Evolutionary conservation across 1,140 invertebrate genomes (phyloP).

Genomic region (Tribolium castaneum): DNA sequence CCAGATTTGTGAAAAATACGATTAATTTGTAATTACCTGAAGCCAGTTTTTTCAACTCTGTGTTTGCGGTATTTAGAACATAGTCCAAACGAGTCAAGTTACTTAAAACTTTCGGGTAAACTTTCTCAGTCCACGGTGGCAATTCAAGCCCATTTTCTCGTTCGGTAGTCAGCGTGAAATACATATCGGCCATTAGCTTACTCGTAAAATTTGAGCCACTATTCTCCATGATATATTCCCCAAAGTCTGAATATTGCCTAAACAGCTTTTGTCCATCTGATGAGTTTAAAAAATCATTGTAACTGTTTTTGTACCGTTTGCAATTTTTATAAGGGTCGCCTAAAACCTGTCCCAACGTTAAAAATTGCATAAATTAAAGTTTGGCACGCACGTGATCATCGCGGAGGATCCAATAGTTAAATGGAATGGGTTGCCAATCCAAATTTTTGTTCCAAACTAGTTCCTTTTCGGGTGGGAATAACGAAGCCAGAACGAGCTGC

Average conservation of each 20-base stretch:
- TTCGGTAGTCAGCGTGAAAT: slow-evolving; percentile 50
- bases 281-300: slow-evolving; percentile 45
- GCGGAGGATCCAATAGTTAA: slow-evolving; percentile 47
- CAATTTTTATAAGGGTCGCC: slow-evolving; percentile 49
- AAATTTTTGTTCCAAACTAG: slow-evolving; percentile 64
- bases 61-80: slow-evolving; percentile 42
- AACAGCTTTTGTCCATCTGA: slow-evolving; percentile 46
- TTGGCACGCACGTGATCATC: slow-evolving; percentile 12
- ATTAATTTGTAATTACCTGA: slow-evolving; percentile 33
- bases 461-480: slow-evolving; percentile 66
- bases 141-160: slow-evolving; percentile 2
- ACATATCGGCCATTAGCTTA: slow-evolving; percentile 45
- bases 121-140: slow-evolving; percentile 45
- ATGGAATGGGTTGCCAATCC: slow-evolving; percentile 69
- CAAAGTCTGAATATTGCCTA: slow-evolving; percentile 42
- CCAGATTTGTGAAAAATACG: background rate
- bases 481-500: slow-evolving; percentile 66
- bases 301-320: slow-evolving; percentile 41
- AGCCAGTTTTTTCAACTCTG: slow-evolving; percentile 42
- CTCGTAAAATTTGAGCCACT: slow-evolving; percentile 42
- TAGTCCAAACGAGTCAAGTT: slow-evolving; percentile 49
- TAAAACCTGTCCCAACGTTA: slow-evolving; percentile 40
- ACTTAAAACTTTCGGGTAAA: slow-evolving; percentile 59
- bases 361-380: background rate
- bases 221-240: slow-evolving; percentile 37